Base-by-base conservation (phyloP, 2,113 vertebrate species). In the Siniperca chuatsi region DNA sequence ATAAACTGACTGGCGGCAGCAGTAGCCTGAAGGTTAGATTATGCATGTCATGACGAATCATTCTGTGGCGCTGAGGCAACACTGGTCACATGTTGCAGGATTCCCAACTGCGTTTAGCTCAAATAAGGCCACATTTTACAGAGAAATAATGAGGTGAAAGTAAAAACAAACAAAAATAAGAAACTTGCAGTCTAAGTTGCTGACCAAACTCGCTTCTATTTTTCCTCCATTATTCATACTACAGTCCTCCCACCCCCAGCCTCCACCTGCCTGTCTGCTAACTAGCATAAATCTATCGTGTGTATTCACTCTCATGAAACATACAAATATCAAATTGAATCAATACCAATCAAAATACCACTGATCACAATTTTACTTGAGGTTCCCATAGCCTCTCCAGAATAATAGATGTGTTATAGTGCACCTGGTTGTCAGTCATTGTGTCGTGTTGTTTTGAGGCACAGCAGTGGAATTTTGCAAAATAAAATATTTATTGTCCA, bases 1-100 rank as follows among this genome's bases (percentile, higher is more conserved):
- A 92, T 93, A 90, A 74, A 83, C 33, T 29, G 83, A 90, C 85
- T 69, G 79, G 81, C 29, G 65, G 78, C 29, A 70, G 50, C 58
- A 11, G 37, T 40, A 10, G 78, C 82, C 84, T 66, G 57, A 79
- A 79, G 83, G 78, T 87, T 75, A 58, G 75, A 84, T 82, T 82
- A 73, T 12, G 13, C 73, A 15, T 91, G 77, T 87, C 80, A 65
- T 35, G 44, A 48, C 33, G 25, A 37, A 54, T 81, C 67, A n/a
- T n/a, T 78, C 48, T 50, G 69, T 35, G 25, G 12, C 4, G 7
- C 46, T 70, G 40, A 76, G 55, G 67, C 29, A 55, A 71, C 33
- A 9, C 6, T 10, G 23, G 33, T 8, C 50, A 35, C n/a, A n/a
- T 40, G 37, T 8, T 16, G n/a, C 12, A 10, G 21, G 12, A 71